These are phyloP conservation scores for Drosophila paulistorum DNA, from an alignment of 1,140 invertebrate genomes.

Conservation along the genomic window DNA sequence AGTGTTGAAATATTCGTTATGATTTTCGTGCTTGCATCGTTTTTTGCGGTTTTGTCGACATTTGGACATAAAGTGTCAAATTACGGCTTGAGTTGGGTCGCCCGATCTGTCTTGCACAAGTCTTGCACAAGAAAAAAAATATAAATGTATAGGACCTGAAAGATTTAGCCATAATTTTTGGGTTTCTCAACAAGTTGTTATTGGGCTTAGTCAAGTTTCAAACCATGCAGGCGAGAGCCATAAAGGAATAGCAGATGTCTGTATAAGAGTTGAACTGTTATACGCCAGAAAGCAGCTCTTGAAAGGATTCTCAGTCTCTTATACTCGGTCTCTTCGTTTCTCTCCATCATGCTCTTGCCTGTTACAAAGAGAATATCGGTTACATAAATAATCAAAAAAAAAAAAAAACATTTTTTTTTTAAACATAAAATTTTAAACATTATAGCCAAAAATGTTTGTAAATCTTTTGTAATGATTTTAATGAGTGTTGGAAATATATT, in stretches of 20 bases:
- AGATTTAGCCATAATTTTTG: background rate
- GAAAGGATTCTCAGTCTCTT: constrained; percentile 14
- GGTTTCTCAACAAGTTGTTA: constrained; percentile 65
- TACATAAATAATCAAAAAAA: constrained; percentile 43
- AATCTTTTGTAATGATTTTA: background rate
- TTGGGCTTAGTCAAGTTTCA: constrained; percentile 54
- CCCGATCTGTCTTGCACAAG: constrained; percentile 1
- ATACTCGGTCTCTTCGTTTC: background rate
- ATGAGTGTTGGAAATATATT: background rate
- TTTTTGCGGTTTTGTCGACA: constrained; percentile 17
- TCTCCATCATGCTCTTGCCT: background rate
- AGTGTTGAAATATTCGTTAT: background rate
- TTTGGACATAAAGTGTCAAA: constrained; percentile 50
- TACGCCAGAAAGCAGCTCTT: constrained; percentile 29
- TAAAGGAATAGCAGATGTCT: constrained; percentile 9
- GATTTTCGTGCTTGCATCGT: constrained; percentile 25
- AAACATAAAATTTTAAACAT: background rate
- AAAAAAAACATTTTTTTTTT: too few relatives aligned
- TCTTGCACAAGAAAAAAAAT: background rate
- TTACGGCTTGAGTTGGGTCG: constrained; percentile 50
- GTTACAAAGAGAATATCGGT: constrained; percentile 7
- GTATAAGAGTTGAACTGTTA: constrained; percentile 46
- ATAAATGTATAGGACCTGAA: background rate
- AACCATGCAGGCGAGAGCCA: constrained; percentile 26
- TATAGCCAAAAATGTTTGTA: background rate